Percentiles rank a stretch among this genome's conserved stretches.
Conservation (phyloP, 2,888 invertebrate genomes). For the Norana najaformis region DNA sequence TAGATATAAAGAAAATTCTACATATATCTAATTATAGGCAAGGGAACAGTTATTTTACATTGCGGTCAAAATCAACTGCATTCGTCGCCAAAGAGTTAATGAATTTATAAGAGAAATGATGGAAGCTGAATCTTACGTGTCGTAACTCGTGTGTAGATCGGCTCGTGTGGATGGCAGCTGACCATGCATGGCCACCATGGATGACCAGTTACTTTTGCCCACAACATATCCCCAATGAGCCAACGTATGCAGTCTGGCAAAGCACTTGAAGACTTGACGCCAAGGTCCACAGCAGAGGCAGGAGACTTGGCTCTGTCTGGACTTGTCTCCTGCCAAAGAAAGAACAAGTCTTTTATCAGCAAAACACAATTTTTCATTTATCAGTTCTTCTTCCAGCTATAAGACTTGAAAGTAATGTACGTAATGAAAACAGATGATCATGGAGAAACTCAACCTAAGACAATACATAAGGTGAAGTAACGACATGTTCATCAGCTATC, state of each 20-base stretch:
- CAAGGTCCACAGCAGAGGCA: background rate
- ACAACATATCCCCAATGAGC: conserved; percentile 63
- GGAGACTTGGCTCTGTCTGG: background rate
- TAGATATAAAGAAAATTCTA: too few relatives aligned
- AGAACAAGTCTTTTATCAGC: background rate
- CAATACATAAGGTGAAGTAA: too few relatives aligned
- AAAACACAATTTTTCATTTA: background rate
- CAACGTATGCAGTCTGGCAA: background rate
- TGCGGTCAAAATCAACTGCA: too few relatives aligned
- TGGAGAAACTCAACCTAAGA: too few relatives aligned
- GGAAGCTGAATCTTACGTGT: background rate
- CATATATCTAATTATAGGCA: too few relatives aligned
- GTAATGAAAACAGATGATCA: too few relatives aligned
- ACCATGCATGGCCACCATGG: conserved; percentile 90
- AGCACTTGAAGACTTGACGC: background rate
- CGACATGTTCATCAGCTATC: too few relatives aligned
- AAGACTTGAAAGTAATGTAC: too few relatives aligned
- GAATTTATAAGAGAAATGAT: background rate
- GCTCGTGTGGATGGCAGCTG: conserved; percentile 72
- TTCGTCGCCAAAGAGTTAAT: too few relatives aligned
- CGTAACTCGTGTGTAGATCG: conserved; percentile 66
- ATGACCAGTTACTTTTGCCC: conserved; percentile 64
- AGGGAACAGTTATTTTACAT: too few relatives aligned
- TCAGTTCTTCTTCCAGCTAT: too few relatives aligned
- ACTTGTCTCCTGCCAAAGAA: background rate